Conservation (phyloP, 2,888 invertebrate species). For the Agrochola lychnidis region DNA sequence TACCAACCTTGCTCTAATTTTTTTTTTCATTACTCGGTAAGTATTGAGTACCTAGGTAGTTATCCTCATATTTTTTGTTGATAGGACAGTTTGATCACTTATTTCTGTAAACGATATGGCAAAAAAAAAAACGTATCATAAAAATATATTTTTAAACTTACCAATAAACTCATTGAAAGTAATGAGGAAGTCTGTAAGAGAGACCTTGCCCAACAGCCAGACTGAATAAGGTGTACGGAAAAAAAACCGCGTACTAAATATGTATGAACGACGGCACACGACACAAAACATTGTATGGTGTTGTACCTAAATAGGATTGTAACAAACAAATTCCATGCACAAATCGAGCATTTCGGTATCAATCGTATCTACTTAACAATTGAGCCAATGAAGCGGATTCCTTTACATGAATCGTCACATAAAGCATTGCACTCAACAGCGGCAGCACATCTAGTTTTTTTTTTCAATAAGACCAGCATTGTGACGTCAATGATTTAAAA, state of each 20-base stretch:
- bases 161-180: neutral
- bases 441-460: conserved; percentile 50
- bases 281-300: neutral
- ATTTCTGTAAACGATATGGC: neutral
- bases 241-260: neutral
- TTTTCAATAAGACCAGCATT: conserved; percentile 31
- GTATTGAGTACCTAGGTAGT: conserved; percentile 14
- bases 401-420: conserved; percentile 23
- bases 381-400: conserved; percentile 45
- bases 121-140: neutral
- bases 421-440: conserved; percentile 25
- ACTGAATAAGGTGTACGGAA: neutral
- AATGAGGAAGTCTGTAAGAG: neutral
- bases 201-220: neutral
- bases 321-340: conserved; percentile 4
- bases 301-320: neutral
- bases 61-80: conserved; percentile 23
- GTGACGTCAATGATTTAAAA: conserved; percentile 50
- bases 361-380: conserved; percentile 36
- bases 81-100: neutral
- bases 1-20: conserved; percentile 43
- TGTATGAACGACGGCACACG: neutral
- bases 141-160: neutral
- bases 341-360: conserved; percentile 30
- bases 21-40: neutral